These are phyloP conservation scores for Caenorhabditis doughertyi DNA, from an alignment of 2,888 invertebrate genomes.

Conservation along the genomic window DNA sequence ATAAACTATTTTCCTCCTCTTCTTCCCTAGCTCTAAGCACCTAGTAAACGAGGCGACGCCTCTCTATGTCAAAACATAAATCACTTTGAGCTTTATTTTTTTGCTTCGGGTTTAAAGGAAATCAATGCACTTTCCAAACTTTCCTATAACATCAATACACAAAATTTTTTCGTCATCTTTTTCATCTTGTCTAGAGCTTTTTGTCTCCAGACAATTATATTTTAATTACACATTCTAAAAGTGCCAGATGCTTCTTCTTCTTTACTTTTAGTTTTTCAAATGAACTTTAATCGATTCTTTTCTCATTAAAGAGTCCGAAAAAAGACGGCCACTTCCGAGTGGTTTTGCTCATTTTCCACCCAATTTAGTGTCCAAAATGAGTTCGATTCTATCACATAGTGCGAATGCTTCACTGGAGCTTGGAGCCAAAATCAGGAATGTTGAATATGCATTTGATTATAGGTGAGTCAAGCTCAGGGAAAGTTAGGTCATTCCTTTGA, in stretches of 20 bases:
- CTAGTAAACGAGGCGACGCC: not conserved
- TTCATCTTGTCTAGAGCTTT: not conserved
- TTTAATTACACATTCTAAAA: not conserved
- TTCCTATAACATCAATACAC: too few species aligned
- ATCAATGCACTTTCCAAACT: too few species aligned
- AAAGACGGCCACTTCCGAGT: too few species aligned
- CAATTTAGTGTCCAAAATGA: not conserved
- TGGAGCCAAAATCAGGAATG: not conserved
- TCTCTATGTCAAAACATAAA: not conserved
- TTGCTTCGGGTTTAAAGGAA: too few species aligned
- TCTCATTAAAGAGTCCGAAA: too few species aligned
- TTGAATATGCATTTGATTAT: constrained; percentile 31
- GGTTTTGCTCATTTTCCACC: too few species aligned
- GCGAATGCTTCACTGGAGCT: not conserved
- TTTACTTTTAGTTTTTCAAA: not conserved
- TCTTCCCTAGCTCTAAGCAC: not conserved
- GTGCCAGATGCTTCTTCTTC: not conserved
- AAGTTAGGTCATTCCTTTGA: too few species aligned
- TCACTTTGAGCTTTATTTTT: not conserved
- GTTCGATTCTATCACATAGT: not conserved
- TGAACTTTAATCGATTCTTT: too few species aligned
- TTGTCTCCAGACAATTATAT: not conserved
- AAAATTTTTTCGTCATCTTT: not conserved
- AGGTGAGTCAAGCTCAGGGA: constrained; percentile 18
- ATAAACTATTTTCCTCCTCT: too few species aligned